Conservation (phyloP, 2,113 vertebrate species). For the Brachirus orientalis region DNA sequence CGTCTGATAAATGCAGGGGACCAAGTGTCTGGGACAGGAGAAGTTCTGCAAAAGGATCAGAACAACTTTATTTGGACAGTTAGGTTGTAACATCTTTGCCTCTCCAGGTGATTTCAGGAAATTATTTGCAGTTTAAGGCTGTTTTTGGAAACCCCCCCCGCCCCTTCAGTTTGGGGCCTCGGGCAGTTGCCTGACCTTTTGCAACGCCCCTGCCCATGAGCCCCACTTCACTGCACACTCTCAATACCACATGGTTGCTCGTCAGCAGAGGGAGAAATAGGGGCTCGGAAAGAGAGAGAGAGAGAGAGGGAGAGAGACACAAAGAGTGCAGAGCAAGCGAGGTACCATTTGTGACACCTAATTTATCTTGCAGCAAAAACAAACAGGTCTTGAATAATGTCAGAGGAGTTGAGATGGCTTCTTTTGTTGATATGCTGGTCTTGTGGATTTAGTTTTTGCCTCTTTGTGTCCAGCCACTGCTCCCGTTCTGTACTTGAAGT, state of each 20-base stretch:
- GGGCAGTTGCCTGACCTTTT: no score
- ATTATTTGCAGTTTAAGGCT: no score
- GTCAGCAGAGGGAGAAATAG: constrained; percentile 36
- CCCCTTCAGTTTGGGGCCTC: no score
- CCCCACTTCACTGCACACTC: constrained; percentile 62
- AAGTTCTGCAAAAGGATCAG: no score
- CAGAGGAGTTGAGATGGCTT: constrained; percentile 16
- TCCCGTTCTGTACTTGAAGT: constrained; percentile 62
- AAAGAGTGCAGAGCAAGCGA: constrained; percentile 42
- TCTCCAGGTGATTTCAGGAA: no score
- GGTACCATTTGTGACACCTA: constrained; percentile 18
- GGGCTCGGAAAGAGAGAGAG: constrained; percentile 9
- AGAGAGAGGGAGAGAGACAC: constrained; percentile 16
- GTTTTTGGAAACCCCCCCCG: no score
- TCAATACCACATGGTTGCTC: constrained; percentile 60
- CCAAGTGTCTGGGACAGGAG: no score
- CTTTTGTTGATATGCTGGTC: neutral
- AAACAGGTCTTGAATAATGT: constrained; percentile 27
- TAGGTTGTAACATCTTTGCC: no score
- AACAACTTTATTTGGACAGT: no score
- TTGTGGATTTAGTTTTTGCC: constrained; percentile 40
- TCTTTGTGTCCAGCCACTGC: constrained; percentile 30
- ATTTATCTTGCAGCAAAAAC: constrained; percentile 33
- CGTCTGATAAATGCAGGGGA: no score
- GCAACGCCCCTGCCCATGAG: constrained; percentile 17